Base-by-base conservation (phyloP, 2,888 invertebrate genomes). In the Chalcosyrphus nemorum region DNA sequence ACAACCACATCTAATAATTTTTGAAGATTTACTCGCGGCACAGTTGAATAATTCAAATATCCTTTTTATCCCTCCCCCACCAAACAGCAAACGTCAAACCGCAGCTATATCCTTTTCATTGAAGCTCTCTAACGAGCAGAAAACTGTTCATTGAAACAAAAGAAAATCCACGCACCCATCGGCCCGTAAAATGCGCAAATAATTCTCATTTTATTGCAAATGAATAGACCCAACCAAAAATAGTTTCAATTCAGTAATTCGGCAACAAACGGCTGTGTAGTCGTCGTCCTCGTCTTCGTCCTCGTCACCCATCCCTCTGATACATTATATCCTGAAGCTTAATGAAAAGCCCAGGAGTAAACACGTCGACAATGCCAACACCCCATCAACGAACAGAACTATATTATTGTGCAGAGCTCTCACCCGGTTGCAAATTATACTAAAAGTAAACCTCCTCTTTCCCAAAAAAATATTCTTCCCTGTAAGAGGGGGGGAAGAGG, bases 181-280 rank as follows among this genome's bases (percentile, higher is more conserved):
- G 45, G 27, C 29, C 45, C 47, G 57, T 66, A 19, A 66, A 66
- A 66, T 41, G 35, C 13, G 38, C 66, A 56, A 59, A 75, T 66
- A 66, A 41, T 70, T 65, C 50, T 32, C 56, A 56, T 57, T 57
- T 65, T 63, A 57, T 78, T 78, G 11, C 63, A 65, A 71, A 72
- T 65, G 57, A 71, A 78, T 78, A 50, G 47, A 35, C 24, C 50
- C 50, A 19, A 57, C 41, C 47, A 15, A 13, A 70, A 77, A 47
- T 63, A 70, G 45, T 70, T 77, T 54, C 35, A 54, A 43, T 65
- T 50, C 24, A 59, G 56, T 43, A 61, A 68, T 54, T 70, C 38
- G 47, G 15, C 17, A 17, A n/a, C n/a, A 15, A 21, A 24, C 24
- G 19, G 9, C 17, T n/a, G n/a, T n/a, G n/a, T n/a, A n/a, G n/a